A percentile compares a stretch with the other conserved stretches of the same genome.
Evolutionary conservation across 2,113 vertebrate species (phyloP).

Genomic region (Microtus montanus): DNA sequence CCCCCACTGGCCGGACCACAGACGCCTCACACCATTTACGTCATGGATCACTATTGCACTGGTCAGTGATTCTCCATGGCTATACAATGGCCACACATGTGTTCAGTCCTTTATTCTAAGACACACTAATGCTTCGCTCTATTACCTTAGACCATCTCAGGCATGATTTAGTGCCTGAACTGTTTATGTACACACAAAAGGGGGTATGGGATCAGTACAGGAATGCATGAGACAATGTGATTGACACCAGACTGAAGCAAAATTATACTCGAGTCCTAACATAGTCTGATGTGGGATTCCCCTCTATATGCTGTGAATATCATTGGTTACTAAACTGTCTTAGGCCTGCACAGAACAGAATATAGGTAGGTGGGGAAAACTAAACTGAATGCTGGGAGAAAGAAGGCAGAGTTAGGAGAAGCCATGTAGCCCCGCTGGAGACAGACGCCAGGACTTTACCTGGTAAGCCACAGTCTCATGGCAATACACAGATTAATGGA

Average conservation of each 20-base stretch:
- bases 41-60: background rate
- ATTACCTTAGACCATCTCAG: background rate
- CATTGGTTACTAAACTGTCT: no score
- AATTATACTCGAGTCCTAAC: background rate
- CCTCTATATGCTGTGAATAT: no score
- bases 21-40: background rate
- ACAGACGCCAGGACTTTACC: no score
- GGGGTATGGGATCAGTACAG: background rate
- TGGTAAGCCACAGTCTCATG: no score
- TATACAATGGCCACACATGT: background rate
- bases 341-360: no score
- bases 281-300: no score
- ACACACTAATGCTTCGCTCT: background rate
- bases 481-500: no score
- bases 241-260: background rate
- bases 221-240: background rate
- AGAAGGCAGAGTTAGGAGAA: no score
- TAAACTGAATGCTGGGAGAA: no score
- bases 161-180: background rate
- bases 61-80: background rate
- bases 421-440: no score
- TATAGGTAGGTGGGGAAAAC: no score
- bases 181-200: background rate
- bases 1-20: background rate
- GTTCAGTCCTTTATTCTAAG: background rate